Base-by-base conservation (phyloP, 1,140 invertebrate genomes). In the Amphibalanus amphitrite region DNA sequence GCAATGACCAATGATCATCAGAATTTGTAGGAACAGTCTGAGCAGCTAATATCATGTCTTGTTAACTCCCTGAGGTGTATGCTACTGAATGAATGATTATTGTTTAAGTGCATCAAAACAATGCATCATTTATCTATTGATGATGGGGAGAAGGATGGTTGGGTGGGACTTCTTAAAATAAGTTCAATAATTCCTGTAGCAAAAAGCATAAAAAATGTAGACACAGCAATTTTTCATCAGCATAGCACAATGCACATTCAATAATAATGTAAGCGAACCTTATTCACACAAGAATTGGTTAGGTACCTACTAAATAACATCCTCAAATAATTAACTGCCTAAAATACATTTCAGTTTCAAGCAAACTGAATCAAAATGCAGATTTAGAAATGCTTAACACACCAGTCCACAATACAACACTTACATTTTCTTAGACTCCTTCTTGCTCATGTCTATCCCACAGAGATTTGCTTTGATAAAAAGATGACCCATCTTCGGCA, bases 1-100 rank as follows among this genome's bases (percentile, higher is more conserved):
- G 69, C 40, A 70, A 20, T 72, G 69, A 29, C 59, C 64, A 29
- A 40, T 47, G 10, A 0, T 28, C 20, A 28, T 25, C 30, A 25
- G 0, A n/a, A 71, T 33, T 30, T 23, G n/a, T 29, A 26, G 64
- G 23, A 70, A 30, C 29, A 59, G 40, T 71, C 25, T 68, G 72
- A 69, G 65, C 72, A 71, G 65, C 26, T 71, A 17, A n/a, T n/a
- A n/a, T n/a, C n/a, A n/a, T n/a, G n/a, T n/a, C n/a, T n/a, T n/a
- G n/a, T n/a, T n/a, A n/a, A n/a, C n/a, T n/a, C n/a, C n/a, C n/a
- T n/a, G n/a, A n/a, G n/a, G n/a, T n/a, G n/a, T 67, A 38, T 59
- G 20, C 70, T 59, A 95, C 83, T 89, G 91, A 90, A 29, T 85
- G 83, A 76, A 69, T n/a, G 25, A 33, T 33, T 69, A 69, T 69